A percentile compares a stretch with the other conserved stretches of the same genome.
phyloP scores from a whole-genome alignment of 2,113 vertebrate genomes.

The Plotosus lineatus region DNA sequence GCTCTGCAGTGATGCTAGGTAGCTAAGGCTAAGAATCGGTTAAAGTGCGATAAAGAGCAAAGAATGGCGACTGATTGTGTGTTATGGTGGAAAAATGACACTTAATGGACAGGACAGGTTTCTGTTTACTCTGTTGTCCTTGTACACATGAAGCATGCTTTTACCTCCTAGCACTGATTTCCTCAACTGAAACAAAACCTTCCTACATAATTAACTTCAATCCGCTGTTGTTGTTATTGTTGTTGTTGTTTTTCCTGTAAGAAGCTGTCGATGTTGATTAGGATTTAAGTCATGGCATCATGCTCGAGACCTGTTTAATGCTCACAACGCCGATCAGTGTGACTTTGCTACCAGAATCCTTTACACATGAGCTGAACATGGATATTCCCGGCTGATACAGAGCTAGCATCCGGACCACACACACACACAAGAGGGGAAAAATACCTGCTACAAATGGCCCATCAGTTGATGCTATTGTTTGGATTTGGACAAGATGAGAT shows the following conservation, averaged over 20 bases:
- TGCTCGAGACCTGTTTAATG: not conserved
- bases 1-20: slow-evolving; percentile 19
- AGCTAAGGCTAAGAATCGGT: not conserved
- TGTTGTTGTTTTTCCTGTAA: not conserved
- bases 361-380: not conserved
- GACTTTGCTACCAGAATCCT: not conserved
- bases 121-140: too few species aligned
- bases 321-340: not conserved
- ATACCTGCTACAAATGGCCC: too few species aligned
- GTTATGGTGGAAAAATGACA: not conserved
- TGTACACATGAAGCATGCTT: too few species aligned
- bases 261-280: not conserved
- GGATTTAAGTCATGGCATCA: not conserved
- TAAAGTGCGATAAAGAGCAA: too few species aligned
- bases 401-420: not conserved
- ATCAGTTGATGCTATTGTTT: not conserved
- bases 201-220: not conserved
- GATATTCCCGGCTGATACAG: not conserved
- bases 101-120: not conserved
- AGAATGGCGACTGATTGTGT: not conserved
- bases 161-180: too few species aligned
- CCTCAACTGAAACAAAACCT: not conserved
- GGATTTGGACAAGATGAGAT: not conserved
- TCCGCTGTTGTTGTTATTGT: not conserved
- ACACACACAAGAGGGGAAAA: not conserved